A percentile compares a stretch with the other conserved stretches of the same genome.
Conservation (phyloP, 2,888 invertebrate species). For the Hirudinaria manillensis region DNA sequence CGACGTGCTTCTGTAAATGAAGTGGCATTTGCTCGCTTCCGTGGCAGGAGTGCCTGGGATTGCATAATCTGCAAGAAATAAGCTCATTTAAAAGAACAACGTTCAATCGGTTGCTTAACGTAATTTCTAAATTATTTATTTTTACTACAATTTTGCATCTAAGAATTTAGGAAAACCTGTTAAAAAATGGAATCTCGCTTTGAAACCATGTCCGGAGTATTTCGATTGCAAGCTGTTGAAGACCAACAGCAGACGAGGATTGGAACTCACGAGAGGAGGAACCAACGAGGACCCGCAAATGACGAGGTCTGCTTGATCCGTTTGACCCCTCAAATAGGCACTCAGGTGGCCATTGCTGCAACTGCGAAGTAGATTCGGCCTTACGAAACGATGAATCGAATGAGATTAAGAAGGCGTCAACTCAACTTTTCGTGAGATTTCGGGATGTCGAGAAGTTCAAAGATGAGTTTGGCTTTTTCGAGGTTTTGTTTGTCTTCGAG, state of each 20-base stretch:
- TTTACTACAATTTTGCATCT: not conserved
- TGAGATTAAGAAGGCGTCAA: not conserved
- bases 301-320: slow-evolving; percentile 53
- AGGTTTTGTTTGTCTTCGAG: slow-evolving; percentile 93
- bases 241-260: slow-evolving; percentile 85
- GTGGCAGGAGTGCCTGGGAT: slow-evolving; percentile 90
- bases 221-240: slow-evolving; percentile 67
- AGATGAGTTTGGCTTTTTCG: slow-evolving; percentile 68
- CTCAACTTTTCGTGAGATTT: slow-evolving; percentile 3
- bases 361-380: slow-evolving; percentile 39
- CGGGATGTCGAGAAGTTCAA: slow-evolving; percentile 39
- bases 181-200: slow-evolving; percentile 77
- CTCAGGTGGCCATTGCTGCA: slow-evolving; percentile 47
- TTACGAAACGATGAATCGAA: not conserved
- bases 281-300: slow-evolving; percentile 79
- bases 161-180: slow-evolving; percentile 61
- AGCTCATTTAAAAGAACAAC: not conserved
- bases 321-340: slow-evolving; percentile 46
- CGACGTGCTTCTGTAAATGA: slow-evolving; percentile 65
- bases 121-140: not conserved
- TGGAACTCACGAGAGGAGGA: slow-evolving; percentile 74
- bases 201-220: slow-evolving; percentile 73
- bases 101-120: not conserved
- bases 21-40: slow-evolving; percentile 74
- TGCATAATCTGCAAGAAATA: slow-evolving; percentile 71